These are phyloP conservation scores for Mallateleia sp. DNA, from an alignment of 2,888 invertebrate genomes.

Conservation along the genomic window DNA sequence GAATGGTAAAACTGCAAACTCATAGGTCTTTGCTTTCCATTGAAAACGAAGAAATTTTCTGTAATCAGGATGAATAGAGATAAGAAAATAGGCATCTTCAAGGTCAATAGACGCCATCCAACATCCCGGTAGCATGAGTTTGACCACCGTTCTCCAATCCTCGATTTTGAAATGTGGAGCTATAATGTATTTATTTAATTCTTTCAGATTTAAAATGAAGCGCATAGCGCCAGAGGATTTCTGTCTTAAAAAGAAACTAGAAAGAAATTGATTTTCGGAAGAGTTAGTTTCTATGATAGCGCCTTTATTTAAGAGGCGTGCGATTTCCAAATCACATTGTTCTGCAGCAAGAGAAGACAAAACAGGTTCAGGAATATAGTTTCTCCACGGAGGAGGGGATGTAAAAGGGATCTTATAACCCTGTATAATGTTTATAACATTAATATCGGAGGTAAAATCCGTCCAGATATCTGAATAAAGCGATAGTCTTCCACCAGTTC, in stretches of 20 bases:
- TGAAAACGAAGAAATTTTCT: no score
- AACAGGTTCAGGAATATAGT: not conserved
- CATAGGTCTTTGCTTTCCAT: slow-evolving; percentile 8
- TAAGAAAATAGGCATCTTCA: no score
- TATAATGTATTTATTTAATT: slow-evolving; percentile 15
- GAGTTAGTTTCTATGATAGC: slow-evolving; percentile 11
- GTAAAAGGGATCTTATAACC: slow-evolving; percentile 16
- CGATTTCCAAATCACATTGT: slow-evolving; percentile 29
- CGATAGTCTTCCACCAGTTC: not conserved
- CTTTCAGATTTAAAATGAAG: no score
- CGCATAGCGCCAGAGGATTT: slow-evolving; percentile 40
- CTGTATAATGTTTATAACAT: not conserved
- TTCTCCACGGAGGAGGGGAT: slow-evolving; percentile 6
- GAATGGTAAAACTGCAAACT: no score
- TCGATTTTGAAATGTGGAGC: slow-evolving; percentile 63
- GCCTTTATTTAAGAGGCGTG: slow-evolving; percentile 18
- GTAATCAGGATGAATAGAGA: no score
- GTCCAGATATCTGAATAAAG: not conserved
- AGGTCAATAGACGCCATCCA: no score
- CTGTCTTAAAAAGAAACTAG: slow-evolving; percentile 45
- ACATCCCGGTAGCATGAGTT: slow-evolving; percentile 47
- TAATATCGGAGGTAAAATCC: slow-evolving; percentile 1
- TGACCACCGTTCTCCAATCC: no score
- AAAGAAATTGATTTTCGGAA: slow-evolving; percentile 14
- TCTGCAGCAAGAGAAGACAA: not conserved